Percentiles rank a stretch among this genome's conserved stretches.
Evolutionary conservation across 2,888 invertebrate genomes (phyloP).

Genomic region (Andrena fulva): DNA sequence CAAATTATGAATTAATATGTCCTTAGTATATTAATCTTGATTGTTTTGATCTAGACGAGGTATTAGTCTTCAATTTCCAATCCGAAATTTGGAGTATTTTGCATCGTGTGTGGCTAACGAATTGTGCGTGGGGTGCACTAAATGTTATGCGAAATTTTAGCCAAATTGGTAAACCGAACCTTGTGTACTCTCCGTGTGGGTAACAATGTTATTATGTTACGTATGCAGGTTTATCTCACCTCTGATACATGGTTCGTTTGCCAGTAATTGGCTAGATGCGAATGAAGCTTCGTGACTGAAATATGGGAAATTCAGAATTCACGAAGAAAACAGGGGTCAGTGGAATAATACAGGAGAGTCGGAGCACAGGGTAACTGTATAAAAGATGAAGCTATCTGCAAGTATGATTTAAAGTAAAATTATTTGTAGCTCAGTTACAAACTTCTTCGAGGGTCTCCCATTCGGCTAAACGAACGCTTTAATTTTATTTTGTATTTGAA

Average conservation of each 20-base stretch:
- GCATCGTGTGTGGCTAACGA: too few species aligned
- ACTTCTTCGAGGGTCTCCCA: background rate
- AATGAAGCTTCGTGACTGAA: background rate
- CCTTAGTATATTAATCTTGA: too few species aligned
- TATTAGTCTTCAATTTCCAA: too few species aligned
- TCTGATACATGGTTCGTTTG: background rate
- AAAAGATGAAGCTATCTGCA: background rate
- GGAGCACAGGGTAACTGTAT: background rate
- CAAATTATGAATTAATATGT: too few species aligned
- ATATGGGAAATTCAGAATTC: background rate
- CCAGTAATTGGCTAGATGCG: background rate
- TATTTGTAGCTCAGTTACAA: background rate
- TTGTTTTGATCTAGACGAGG: too few species aligned
- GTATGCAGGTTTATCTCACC: background rate
- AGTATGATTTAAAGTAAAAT: background rate
- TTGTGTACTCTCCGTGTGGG: too few species aligned
- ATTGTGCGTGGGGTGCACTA: too few species aligned
- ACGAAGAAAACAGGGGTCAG: background rate
- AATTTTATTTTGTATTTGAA: background rate
- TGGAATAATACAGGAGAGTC: background rate
- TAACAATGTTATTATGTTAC: background rate
- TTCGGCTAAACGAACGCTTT: background rate
- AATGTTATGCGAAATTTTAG: too few species aligned
- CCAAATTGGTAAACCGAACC: too few species aligned
- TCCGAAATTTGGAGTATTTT: too few species aligned